Base-by-base conservation (phyloP, 2,797 vertebrate species). In the Anguilla marmorata region DNA sequence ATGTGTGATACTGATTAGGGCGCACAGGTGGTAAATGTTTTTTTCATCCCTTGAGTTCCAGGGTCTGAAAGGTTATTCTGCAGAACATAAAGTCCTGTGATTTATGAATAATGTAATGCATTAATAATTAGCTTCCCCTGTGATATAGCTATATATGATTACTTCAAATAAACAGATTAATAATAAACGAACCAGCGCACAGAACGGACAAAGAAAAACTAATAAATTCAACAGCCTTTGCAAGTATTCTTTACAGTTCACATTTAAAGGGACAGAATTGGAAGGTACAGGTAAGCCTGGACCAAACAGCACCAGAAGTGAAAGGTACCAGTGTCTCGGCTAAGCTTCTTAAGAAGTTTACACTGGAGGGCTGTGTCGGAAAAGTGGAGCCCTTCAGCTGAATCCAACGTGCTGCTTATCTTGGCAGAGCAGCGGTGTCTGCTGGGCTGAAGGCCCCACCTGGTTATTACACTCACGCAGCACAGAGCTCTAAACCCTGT, bases 231-330 rank as follows among this genome's bases (percentile, higher is more conserved):
- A 94, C 90, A 88, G 9, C 60, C 91, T 92, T 95, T 96, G 94
- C 96, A 91, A 52, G 92, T 93, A 93, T 94, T 93, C 91, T 80
- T 52, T 89, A 91, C 93, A 93, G 87, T 93, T 91, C 88, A 89
- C 93, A 94, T 93, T 94, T 93, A 95, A 91, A 89, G 86, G 90
- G 93, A 95, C 95, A 94, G 79, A 93, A 96, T 96, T 94, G 91
- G 94, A 97, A 97, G 97, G 97, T 97, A 96, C 96, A 97, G 97
- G 97, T 97, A 96, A 96, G 91, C 91, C 96, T 98, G 98, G 98
- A 66, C n/a, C 21, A 96, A 95, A 97, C 94, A 97, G 97, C 96
- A 97, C 91, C 24, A 90, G 92, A 93, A 94, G 95, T 98, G 98
- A 99, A 99, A 99, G 98, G 97, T 97, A 90, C 95, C 93, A 97